phyloP scores from a whole-genome alignment of 1,140 invertebrate species.

The Danaus melanippus region DNA sequence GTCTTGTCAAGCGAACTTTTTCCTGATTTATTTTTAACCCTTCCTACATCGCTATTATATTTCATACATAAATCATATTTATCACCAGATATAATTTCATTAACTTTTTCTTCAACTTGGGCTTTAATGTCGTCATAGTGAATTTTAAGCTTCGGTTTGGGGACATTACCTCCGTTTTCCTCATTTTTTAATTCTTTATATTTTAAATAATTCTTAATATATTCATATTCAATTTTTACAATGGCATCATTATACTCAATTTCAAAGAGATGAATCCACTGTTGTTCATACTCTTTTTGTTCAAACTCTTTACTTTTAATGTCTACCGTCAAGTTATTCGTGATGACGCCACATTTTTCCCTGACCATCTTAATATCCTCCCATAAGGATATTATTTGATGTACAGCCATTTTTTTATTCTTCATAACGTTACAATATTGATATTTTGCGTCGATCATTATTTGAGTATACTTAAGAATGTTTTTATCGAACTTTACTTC shows the following conservation, averaged over 20 bases:
- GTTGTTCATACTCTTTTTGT: constrained; percentile 33
- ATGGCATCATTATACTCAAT: constrained; percentile 49
- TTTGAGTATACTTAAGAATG: constrained; percentile 48
- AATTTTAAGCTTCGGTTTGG: constrained; percentile 47
- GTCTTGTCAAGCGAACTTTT: constrained; percentile 14
- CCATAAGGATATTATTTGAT: constrained; percentile 46
- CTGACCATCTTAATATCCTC: constrained; percentile 50
- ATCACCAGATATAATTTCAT: constrained; percentile 30
- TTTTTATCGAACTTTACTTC: constrained; percentile 47
- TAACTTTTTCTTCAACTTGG: constrained; percentile 37
- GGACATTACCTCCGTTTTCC: constrained; percentile 22
- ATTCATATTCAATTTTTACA: constrained; percentile 52
- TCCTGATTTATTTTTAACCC: constrained; percentile 14
- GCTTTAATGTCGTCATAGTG: constrained; percentile 44
- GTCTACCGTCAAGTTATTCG: constrained; percentile 31
- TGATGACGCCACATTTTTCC: constrained; percentile 29
- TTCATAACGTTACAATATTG: constrained; percentile 32
- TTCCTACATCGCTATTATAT: constrained; percentile 28
- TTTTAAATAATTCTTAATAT: constrained; percentile 42
- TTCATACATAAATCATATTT: constrained; percentile 34
- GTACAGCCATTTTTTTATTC: constrained; percentile 35
- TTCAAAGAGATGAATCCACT: constrained; percentile 43
- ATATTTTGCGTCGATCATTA: constrained; percentile 41
- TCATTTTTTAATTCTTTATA: constrained; percentile 45
- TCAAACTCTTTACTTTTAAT: constrained; percentile 24